Conservation (phyloP, 2,888 invertebrate species). For the Podabrus alpinus region DNA sequence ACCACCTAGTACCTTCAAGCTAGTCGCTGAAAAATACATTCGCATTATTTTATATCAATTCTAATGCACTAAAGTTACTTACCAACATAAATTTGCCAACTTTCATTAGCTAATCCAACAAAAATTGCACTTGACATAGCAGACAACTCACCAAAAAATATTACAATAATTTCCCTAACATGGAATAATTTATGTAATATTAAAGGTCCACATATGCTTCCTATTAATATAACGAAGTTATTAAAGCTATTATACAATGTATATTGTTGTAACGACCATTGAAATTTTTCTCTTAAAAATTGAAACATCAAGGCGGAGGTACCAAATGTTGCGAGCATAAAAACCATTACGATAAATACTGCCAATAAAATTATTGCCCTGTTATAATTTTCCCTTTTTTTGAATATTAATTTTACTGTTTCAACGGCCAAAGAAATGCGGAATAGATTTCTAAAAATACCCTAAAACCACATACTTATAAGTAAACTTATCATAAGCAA, state of each 20-base stretch:
- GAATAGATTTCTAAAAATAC: conserved; percentile 23
- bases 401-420: conserved; percentile 63
- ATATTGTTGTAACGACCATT: conserved; percentile 69
- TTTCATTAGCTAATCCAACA: conserved; percentile 53
- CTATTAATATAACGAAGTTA: conserved; percentile 60
- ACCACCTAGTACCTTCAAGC: conserved; percentile 58
- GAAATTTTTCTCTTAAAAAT: conserved; percentile 66
- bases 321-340: conserved; percentile 44
- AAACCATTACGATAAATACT: conserved; percentile 51
- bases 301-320: conserved; percentile 55
- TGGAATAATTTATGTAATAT: conserved; percentile 60
- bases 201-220: conserved; percentile 62
- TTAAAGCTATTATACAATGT: conserved; percentile 62
- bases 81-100: conserved; percentile 62
- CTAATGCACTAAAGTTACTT: conserved; percentile 32
- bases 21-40: conserved; percentile 51
- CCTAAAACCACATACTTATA: conserved; percentile 23
- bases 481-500: too few species aligned
- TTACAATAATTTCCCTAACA: conserved; percentile 55
- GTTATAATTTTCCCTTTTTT: conserved; percentile 60
- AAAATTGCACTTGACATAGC: conserved; percentile 25
- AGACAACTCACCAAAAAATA: conserved; percentile 52
- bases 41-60: neutral
- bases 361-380: conserved; percentile 59
- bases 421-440: conserved; percentile 50